Percentiles rank a stretch among this genome's conserved stretches.
phyloP scores from a whole-genome alignment of 2,113 vertebrate species.

The Cryptomyrus ogoouensis region DNA sequence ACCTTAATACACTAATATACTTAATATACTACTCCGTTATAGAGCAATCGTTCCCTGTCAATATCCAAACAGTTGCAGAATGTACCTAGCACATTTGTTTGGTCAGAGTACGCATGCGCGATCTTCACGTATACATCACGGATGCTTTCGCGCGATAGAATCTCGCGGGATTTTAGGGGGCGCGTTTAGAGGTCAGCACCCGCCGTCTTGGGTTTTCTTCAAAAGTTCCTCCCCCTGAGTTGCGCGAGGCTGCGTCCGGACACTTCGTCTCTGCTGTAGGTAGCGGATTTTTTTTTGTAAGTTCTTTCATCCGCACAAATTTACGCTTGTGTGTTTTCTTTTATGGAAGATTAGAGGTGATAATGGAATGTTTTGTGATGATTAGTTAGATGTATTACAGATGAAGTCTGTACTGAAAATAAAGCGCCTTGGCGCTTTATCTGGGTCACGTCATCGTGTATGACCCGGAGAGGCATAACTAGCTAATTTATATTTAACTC shows the following conservation, averaged over 20 bases:
- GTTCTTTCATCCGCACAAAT: background rate
- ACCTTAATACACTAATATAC: background rate
- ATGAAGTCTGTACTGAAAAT: background rate
- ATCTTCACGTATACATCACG: too few relatives aligned
- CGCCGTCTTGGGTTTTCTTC: background rate
- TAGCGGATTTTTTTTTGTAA: background rate
- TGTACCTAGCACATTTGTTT: background rate
- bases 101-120: background rate
- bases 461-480: background rate
- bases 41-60: background rate
- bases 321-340: background rate
- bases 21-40: background rate
- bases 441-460: background rate
- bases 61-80: background rate
- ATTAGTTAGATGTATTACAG: background rate
- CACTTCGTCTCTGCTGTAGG: background rate
- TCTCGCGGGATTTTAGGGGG: constrained; percentile 12
- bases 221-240: background rate
- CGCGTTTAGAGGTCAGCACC: background rate
- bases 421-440: background rate
- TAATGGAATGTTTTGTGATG: background rate
- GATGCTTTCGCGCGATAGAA: background rate
- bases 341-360: background rate
- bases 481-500: background rate
- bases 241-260: background rate